These are phyloP conservation scores for Dione juno DNA, from an alignment of 2,888 invertebrate genomes.

Conservation along the genomic window DNA sequence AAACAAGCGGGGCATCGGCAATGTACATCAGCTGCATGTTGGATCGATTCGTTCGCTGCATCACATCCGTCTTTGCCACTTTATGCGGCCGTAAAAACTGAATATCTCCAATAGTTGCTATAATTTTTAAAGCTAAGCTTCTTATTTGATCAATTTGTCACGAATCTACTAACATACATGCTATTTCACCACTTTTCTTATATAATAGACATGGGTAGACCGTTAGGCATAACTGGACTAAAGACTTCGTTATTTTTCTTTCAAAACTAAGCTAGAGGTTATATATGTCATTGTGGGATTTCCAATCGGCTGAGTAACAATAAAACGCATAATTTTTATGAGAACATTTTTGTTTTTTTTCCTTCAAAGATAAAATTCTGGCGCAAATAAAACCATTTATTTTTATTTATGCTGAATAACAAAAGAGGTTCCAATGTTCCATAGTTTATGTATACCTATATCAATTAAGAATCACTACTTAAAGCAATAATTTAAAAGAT, in stretches of 20 bases:
- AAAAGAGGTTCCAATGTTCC: too few relatives aligned
- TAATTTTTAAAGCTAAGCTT: background rate
- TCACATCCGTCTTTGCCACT: slow-evolving; percentile 30
- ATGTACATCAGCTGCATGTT: slow-evolving; percentile 13
- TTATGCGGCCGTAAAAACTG: slow-evolving; percentile 29
- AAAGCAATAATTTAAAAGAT: too few relatives aligned
- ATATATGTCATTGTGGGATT: background rate
- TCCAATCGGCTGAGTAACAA: slow-evolving; percentile 1
- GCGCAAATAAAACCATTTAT: background rate
- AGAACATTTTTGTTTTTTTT: background rate
- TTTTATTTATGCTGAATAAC: background rate
- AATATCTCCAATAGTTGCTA: slow-evolving; percentile 17
- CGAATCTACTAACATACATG: background rate
- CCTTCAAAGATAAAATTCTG: background rate
- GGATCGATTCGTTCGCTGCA: slow-evolving; percentile 33
- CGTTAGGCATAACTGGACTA: slow-evolving; percentile 1
- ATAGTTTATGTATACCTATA: too few relatives aligned
- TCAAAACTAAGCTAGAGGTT: background rate
- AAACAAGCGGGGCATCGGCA: slow-evolving; percentile 23
- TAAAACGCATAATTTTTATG: background rate
- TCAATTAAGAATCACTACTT: too few relatives aligned
- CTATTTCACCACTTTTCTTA: slow-evolving; percentile 7
- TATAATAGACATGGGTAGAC: slow-evolving; percentile 2
- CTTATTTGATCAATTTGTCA: background rate
- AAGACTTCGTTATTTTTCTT: background rate